Evolutionary conservation across 2,888 invertebrate species (phyloP).

Genomic region (Teleogryllus oceanicus): DNA sequence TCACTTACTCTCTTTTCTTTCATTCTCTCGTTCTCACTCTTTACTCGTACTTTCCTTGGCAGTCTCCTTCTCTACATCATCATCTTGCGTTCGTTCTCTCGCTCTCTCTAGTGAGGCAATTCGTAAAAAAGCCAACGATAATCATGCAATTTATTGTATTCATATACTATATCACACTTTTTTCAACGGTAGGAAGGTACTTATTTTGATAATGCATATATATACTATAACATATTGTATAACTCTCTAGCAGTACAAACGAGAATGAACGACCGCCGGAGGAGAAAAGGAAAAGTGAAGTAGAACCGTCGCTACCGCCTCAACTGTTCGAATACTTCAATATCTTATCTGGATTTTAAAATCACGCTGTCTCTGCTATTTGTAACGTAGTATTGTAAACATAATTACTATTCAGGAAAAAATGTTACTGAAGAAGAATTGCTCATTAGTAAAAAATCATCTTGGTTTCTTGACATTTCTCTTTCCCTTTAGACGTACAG

Average conservation of each 20-base stretch:
- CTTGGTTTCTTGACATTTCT: no score
- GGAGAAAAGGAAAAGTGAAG: background rate
- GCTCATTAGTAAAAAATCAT: no score
- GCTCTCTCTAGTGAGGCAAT: background rate
- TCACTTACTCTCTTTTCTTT: no score
- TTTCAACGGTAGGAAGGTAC: background rate
- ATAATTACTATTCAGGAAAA: no score
- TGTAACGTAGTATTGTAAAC: no score
- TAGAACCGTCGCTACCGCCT: no score
- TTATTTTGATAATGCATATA: conserved; percentile 10
- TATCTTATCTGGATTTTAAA: no score
- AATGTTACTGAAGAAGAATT: no score
- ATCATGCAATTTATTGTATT: background rate
- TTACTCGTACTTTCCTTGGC: background rate
- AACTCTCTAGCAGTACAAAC: background rate
- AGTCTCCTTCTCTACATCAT: background rate
- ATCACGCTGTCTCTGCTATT: no score
- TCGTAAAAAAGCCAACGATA: background rate
- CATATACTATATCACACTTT: background rate
- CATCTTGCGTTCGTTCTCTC: background rate
- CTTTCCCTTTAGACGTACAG: no score
- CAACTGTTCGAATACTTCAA: no score
- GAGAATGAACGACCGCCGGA: background rate
- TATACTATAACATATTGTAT: background rate
- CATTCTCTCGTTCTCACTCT: no score